Evolutionary conservation across 2,113 vertebrate species (phyloP).

Genomic region (Eclectus roratus): DNA sequence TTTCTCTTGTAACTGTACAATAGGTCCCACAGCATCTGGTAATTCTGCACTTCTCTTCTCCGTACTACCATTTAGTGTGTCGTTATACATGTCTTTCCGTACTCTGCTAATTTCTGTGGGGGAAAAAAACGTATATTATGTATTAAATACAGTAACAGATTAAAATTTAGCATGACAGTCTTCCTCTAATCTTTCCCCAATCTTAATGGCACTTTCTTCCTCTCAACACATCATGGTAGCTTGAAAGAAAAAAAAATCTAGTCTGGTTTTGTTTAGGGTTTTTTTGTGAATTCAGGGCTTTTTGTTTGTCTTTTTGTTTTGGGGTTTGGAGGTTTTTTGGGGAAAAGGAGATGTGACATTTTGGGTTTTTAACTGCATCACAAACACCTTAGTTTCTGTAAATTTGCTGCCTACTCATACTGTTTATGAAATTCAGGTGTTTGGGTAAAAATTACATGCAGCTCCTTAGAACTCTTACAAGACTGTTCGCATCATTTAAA

Average conservation of each 20-base stretch:
- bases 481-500: not conserved
- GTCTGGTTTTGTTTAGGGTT: not conserved
- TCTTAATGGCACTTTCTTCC: not conserved
- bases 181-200: not conserved
- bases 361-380: not conserved
- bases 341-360: not conserved
- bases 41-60: constrained; percentile 94
- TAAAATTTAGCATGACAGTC: constrained; percentile 14
- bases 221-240: not conserved
- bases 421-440: not conserved
- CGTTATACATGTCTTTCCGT: constrained; percentile 99
- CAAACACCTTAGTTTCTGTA: not conserved
- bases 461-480: not conserved
- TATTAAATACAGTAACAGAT: constrained; percentile 63
- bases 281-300: not conserved
- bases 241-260: not conserved
- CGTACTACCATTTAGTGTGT: constrained; percentile 96
- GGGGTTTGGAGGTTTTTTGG: not conserved
- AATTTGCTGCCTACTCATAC: not conserved
- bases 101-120: constrained; percentile 95
- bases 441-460: not conserved
- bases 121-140: constrained; percentile 66
- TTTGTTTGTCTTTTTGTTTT: not conserved
- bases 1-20: constrained; percentile 98
- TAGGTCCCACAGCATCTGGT: constrained; percentile 92